Conservation (phyloP, 2,888 invertebrate species). For the Emmelina monodactyla region DNA sequence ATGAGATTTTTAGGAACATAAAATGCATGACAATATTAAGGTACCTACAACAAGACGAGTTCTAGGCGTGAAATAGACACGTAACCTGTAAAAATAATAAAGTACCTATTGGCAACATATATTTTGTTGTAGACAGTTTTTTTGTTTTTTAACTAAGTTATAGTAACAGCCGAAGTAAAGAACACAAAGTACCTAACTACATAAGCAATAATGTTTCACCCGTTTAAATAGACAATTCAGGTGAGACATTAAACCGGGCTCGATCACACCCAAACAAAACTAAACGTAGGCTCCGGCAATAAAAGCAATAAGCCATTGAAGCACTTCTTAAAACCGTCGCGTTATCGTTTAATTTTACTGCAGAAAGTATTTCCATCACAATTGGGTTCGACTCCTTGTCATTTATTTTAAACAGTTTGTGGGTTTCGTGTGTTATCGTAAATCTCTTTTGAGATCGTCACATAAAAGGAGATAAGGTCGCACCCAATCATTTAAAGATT, state of each 20-base stretch:
- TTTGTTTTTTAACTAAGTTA: no score
- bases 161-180: no score
- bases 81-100: no score
- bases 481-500: conserved; percentile 58
- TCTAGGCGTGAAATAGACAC: no score
- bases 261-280: conserved; percentile 30
- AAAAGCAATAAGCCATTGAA: conserved; percentile 57
- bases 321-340: conserved; percentile 59
- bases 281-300: conserved; percentile 46
- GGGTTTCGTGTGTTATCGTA: conserved; percentile 63
- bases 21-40: no score
- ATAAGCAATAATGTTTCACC: conserved; percentile 14
- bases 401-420: conserved; percentile 64
- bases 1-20: no score
- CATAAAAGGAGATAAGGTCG: conserved; percentile 63
- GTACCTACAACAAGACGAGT: no score
- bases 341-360: conserved; percentile 67
- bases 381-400: conserved; percentile 64
- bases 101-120: no score
- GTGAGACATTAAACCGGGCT: conserved; percentile 33
- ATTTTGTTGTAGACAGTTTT: no score
- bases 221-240: conserved; percentile 22
- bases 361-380: conserved; percentile 66
- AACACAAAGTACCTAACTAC: no score
- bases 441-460: conserved; percentile 64